phyloP scores from a whole-genome alignment of 2,797 vertebrate genomes.

The Melanotaenia pygmaea region DNA sequence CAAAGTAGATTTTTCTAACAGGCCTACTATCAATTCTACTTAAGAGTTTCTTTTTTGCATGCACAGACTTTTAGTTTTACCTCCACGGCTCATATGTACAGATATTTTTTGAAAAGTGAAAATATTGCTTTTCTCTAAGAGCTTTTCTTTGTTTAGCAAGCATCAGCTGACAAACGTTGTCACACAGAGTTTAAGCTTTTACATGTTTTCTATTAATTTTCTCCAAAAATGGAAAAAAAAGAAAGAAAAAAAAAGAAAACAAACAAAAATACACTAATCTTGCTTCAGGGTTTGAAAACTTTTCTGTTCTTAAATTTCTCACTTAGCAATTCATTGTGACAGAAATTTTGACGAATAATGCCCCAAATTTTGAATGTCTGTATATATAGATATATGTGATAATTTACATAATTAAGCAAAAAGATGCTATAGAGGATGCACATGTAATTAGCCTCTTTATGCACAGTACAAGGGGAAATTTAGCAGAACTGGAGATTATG shows the following conservation, averaged over 20 bases:
- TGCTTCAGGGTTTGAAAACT: neutral
- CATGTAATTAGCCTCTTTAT: constrained; percentile 59
- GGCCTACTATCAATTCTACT: neutral
- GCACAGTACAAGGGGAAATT: constrained; percentile 59
- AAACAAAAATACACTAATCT: neutral
- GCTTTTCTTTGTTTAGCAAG: neutral
- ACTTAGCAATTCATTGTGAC: neutral
- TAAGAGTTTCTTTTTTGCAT: neutral
- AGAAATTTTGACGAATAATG: neutral
- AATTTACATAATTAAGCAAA: constrained; percentile 36
- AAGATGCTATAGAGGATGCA: constrained; percentile 22
- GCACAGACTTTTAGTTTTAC: neutral
- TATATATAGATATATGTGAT: neutral
- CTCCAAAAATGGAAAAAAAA: neutral
- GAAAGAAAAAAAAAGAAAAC: too few relatives aligned
- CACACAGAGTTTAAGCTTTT: neutral
- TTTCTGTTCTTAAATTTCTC: neutral
- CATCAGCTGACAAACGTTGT: neutral
- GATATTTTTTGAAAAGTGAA: neutral
- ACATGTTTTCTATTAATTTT: neutral
- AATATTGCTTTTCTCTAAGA: neutral
- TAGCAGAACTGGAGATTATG: constrained; percentile 65
- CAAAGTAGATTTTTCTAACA: neutral
- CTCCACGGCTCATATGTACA: neutral
- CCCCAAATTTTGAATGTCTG: neutral